Evolutionary conservation across 2,888 invertebrate species (phyloP).

Genomic region (Drosophila paramelanica): DNA sequence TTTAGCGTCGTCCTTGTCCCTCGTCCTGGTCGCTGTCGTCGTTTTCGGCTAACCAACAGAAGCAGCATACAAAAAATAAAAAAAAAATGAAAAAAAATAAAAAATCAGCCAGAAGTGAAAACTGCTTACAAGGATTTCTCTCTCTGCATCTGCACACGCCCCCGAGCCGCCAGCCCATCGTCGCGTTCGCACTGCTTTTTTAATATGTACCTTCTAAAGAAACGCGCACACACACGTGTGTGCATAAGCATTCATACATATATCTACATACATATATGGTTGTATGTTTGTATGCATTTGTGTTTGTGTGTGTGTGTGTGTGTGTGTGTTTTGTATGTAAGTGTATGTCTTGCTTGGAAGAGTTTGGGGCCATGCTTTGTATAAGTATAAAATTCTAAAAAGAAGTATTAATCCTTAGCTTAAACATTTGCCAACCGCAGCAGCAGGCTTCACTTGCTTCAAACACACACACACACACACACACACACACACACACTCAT

Average conservation of each 20-base stretch:
- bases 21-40: constrained; percentile 8
- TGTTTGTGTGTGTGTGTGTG: neutral
- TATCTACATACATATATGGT: constrained; percentile 1
- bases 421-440: constrained; percentile 78
- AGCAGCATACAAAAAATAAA: constrained; percentile 10
- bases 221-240: constrained; percentile 27
- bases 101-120: constrained; percentile 71
- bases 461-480: constrained; percentile 22
- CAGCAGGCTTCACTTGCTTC: constrained; percentile 39
- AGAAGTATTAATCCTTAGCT: constrained; percentile 80
- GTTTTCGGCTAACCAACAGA: constrained; percentile 52
- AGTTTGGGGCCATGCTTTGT: constrained; percentile 35
- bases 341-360: constrained; percentile 9
- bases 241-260: constrained; percentile 17
- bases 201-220: constrained; percentile 58
- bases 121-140: constrained; percentile 79
- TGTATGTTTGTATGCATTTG: neutral
- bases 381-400: constrained; percentile 78
- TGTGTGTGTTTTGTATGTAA: constrained; percentile 4
- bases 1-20: constrained; percentile 37
- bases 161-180: neutral
- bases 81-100: constrained; percentile 20
- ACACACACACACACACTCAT: constrained; percentile 11
- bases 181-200: constrained; percentile 27
- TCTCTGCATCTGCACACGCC: constrained; percentile 33